Conservation (phyloP, 2,888 invertebrate species). For the Meteorus colon region DNA sequence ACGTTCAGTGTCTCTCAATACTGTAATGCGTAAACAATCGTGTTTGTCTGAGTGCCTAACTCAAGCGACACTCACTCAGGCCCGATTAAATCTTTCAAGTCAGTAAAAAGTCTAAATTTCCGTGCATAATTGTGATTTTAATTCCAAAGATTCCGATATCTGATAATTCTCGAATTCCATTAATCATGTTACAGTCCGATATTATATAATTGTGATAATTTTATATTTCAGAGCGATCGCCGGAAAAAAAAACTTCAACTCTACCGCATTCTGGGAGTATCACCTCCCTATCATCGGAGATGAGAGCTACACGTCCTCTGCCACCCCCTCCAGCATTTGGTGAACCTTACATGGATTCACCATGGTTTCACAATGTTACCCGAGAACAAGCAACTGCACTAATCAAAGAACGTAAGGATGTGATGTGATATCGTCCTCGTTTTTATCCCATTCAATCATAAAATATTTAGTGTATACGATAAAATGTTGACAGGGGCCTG, state of each 20-base stretch:
- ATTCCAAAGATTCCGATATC: neutral
- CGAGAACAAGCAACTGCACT: conserved; percentile 65
- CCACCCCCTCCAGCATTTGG: conserved; percentile 63
- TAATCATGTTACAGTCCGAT: neutral
- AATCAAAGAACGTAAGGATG: conserved; percentile 66
- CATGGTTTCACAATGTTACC: conserved; percentile 69
- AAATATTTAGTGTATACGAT: too few species aligned
- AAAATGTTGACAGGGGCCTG: conserved; percentile 59
- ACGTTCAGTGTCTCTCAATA: conserved; percentile 61
- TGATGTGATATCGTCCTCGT: neutral
- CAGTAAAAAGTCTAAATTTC: conserved; percentile 52
- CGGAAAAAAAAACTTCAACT: conserved; percentile 67
- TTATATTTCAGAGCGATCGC: conserved; percentile 63
- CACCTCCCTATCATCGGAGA: conserved; percentile 58
- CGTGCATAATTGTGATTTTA: neutral
- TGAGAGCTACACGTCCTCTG: conserved; percentile 66
- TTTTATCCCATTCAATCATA: too few species aligned
- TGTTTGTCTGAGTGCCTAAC: conserved; percentile 68
- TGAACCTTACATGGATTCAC: conserved; percentile 63
- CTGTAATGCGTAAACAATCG: conserved; percentile 61
- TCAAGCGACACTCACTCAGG: conserved; percentile 67
- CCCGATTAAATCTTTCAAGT: conserved; percentile 69
- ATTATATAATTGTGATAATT: neutral
- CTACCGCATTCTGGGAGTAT: conserved; percentile 63
- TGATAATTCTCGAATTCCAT: neutral